Base-by-base conservation (phyloP, 2,113 vertebrate species). In the Laterallus jamaicensis region DNA sequence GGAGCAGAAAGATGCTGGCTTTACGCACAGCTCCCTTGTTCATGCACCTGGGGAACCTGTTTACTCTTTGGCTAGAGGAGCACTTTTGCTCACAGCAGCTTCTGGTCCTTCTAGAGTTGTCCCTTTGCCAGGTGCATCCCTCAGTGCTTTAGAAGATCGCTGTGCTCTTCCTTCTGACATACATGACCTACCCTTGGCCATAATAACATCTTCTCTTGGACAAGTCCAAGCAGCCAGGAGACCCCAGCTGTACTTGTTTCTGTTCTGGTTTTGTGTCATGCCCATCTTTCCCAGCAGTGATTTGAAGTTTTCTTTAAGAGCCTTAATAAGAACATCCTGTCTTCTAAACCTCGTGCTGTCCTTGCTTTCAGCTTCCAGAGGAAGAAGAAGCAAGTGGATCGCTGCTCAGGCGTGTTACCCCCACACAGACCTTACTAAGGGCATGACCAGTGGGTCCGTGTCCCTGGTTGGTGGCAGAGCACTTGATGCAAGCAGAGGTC, bases 381-480 rank as follows among this genome's bases (percentile, higher is more conserved):
- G 47, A 68, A 20, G 40, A 58, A 8, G 9, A 80, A 63, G n/a
- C 8, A 26, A 62, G 18, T 4, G 35, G 52, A 29, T 64, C 9
- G 1, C 42, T 64, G 39, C 26, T 42, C 37, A 9, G 26, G 4
- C 25, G n/a, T 28, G 35, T 50, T 16, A 47, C 37, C 15, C 50
- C 9, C 32, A 24, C 18, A 16, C 31, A 55, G 40, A n/a, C 71
- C 42, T 52, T 3, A 2, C 25, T 1, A 24, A 42, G 24, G 58
- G 26, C 70, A 25, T 1, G 11, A 39, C n/a, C n/a, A 28, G 15
- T 3, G 2, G 62, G 22, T 50, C 55, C 29, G 1, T 8, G 7
- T 5, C 22, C 35, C 4, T 0, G 5, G 3, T 6, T 50, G 4
- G 2, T 3, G 14, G 35, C 52, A 58, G 24, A 54, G 66, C 19